phyloP scores from a whole-genome alignment of 2,113 vertebrate species.

The Australoheros scitulus region DNA sequence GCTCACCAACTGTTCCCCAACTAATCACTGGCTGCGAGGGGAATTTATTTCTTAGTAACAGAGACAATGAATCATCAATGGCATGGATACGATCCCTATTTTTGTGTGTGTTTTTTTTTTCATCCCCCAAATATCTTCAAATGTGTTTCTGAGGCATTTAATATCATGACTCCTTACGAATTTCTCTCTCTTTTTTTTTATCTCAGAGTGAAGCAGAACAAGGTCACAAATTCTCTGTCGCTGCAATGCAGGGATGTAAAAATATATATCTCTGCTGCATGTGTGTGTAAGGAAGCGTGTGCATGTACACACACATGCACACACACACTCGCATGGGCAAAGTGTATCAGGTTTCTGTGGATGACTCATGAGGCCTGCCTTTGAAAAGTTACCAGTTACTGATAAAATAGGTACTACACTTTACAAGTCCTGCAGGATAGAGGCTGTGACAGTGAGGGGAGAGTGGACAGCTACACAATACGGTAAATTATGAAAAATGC shows the following conservation, averaged over 20 bases:
- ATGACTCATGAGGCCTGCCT: slow-evolving; percentile 60
- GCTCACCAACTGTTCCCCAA: slow-evolving; percentile 63
- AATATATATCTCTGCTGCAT: slow-evolving; percentile 16
- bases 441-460: background rate
- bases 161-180: slow-evolving; percentile 13
- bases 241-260: slow-evolving; percentile 63
- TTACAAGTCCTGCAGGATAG: background rate
- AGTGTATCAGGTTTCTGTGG: slow-evolving; percentile 41
- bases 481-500: background rate
- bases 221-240: slow-evolving; percentile 40
- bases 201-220: slow-evolving; percentile 14
- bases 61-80: slow-evolving; percentile 60
- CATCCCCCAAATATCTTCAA: slow-evolving; percentile 15
- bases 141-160: slow-evolving; percentile 19
- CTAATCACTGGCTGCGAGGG: slow-evolving; percentile 56
- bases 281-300: background rate
- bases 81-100: slow-evolving; percentile 26
- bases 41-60: slow-evolving; percentile 61
- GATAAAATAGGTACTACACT: slow-evolving; percentile 29
- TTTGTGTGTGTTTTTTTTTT: background rate
- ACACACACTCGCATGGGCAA: background rate
- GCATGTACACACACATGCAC: background rate
- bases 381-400: slow-evolving; percentile 35
- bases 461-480: background rate
- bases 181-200: slow-evolving; percentile 19